These are phyloP conservation scores for Darevskia mixta DNA, from an alignment of 2,797 vertebrate genomes.

Conservation along the genomic window DNA sequence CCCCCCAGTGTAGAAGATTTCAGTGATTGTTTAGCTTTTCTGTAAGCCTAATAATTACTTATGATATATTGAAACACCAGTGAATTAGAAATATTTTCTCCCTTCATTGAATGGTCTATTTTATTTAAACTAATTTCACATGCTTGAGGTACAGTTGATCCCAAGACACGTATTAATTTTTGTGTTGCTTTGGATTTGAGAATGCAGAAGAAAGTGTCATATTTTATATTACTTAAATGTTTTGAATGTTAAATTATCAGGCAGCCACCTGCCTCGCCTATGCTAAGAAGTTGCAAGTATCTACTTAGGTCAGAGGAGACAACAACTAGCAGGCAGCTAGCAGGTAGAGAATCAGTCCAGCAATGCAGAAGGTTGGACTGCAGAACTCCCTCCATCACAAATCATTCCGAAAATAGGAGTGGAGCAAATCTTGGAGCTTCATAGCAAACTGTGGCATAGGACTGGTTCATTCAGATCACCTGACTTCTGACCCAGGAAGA, in stretches of 20 bases:
- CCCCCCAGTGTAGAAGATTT: background rate
- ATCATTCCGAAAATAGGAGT: background rate
- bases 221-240: background rate
- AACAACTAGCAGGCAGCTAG: background rate
- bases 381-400: background rate
- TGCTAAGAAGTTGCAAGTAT: background rate
- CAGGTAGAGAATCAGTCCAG: background rate
- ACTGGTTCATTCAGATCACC: background rate
- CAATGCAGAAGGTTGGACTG: background rate
- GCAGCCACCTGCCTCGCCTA: too few relatives aligned
- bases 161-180: background rate
- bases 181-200: background rate
- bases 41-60: background rate
- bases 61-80: background rate
- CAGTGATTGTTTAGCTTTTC: background rate
- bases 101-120: background rate
- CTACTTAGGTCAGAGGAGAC: background rate
- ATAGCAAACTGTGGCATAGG: background rate
- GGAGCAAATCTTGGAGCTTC: background rate
- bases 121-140: background rate
- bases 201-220: background rate
- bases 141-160: background rate
- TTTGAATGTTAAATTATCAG: background rate
- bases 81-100: background rate
- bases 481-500: background rate